Percentiles rank a stretch among this genome's conserved stretches.
phyloP scores from a whole-genome alignment of 2,888 invertebrate species.

The Ptilodon capucinus region DNA sequence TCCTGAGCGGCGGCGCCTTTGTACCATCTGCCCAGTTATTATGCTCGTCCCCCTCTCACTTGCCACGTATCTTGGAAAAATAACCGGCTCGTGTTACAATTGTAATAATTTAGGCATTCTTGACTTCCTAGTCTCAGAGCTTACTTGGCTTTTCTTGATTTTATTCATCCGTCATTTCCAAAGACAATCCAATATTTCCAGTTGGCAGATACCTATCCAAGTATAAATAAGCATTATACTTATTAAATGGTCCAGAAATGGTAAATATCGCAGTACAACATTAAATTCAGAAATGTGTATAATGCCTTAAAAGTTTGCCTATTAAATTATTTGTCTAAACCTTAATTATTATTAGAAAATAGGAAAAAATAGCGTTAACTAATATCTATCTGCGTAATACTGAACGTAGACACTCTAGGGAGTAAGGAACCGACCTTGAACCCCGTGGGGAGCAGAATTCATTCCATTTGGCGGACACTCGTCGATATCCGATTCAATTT shows the following conservation, averaged over 20 bases:
- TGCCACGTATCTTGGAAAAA: neutral
- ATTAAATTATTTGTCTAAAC: too few species aligned
- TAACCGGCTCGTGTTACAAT: neutral
- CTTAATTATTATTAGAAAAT: neutral
- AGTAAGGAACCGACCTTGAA: constrained; percentile 40
- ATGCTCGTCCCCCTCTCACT: neutral
- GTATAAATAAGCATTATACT: too few species aligned
- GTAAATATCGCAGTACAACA: too few species aligned
- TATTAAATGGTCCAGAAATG: too few species aligned
- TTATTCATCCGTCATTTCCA: too few species aligned
- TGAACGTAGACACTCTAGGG: constrained; percentile 21
- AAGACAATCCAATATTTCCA: too few species aligned
- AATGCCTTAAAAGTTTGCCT: too few species aligned
- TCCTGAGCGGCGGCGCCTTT: neutral
- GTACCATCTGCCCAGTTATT: neutral
- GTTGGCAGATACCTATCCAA: too few species aligned
- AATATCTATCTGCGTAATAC: constrained; percentile 1
- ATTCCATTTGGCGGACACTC: constrained; percentile 31
- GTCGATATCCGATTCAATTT: constrained; percentile 30
- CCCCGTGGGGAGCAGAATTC: constrained; percentile 35
- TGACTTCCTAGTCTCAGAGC: neutral
- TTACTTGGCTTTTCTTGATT: too few species aligned
- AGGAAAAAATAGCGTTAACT: neutral
- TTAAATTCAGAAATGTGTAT: too few species aligned
- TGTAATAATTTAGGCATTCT: too few species aligned